Percentiles rank a stretch among this genome's conserved stretches.
phyloP scores from a whole-genome alignment of 1,140 invertebrate genomes.

The Elymnias hypermnestra region DNA sequence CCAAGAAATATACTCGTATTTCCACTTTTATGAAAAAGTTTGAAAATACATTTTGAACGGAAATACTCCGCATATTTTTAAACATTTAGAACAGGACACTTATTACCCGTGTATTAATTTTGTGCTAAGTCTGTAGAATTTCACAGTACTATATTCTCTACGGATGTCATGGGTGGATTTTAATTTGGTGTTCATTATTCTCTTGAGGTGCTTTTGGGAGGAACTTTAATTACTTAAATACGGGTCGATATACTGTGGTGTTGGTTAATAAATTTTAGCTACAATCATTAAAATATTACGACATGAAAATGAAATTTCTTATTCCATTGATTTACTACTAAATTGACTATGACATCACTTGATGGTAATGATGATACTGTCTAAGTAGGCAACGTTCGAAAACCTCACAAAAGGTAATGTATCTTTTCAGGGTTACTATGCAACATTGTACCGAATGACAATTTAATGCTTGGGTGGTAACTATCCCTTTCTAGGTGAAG shows the following conservation, averaged over 20 bases:
- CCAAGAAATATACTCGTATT: not conserved
- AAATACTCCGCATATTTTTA: too few relatives aligned
- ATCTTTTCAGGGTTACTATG: too few relatives aligned
- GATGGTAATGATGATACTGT: too few relatives aligned
- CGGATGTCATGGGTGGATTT: not conserved
- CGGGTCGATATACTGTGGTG: not conserved
- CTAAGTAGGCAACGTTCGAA: too few relatives aligned
- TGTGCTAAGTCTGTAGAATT: not conserved
- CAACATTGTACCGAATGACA: too few relatives aligned
- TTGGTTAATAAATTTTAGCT: not conserved
- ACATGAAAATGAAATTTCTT: too few relatives aligned
- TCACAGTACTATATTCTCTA: not conserved
- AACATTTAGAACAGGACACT: too few relatives aligned
- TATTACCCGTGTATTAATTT: not conserved
- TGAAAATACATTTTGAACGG: too few relatives aligned
- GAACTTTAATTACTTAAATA: not conserved
- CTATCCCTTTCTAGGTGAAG: too few relatives aligned
- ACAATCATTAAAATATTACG: too few relatives aligned
- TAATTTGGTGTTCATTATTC: conserved; percentile 5
- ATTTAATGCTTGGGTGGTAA: too few relatives aligned
- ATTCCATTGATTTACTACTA: not conserved
- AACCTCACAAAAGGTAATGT: too few relatives aligned
- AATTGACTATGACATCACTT: not conserved
- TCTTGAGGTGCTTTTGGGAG: not conserved
- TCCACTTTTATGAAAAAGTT: not conserved